phyloP scores from a whole-genome alignment of 2,888 invertebrate genomes.

The Uloborus plumipes region DNA sequence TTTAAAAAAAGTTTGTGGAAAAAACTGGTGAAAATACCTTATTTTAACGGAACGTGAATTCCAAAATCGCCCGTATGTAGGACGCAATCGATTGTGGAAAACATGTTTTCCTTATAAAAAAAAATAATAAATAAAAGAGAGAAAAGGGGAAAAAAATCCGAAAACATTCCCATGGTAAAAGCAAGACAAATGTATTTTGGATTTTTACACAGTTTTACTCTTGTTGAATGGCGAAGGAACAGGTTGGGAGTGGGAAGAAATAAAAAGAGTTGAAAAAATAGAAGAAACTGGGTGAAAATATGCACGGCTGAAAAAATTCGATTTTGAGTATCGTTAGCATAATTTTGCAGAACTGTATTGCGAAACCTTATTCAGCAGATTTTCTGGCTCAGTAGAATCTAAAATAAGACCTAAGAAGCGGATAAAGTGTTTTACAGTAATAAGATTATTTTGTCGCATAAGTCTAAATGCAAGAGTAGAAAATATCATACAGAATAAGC shows the following conservation, averaged over 20 bases:
- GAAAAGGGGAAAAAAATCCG: slow-evolving; percentile 27
- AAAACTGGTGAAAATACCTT: slow-evolving; percentile 20
- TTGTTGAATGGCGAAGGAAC: no score
- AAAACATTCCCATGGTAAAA: background rate
- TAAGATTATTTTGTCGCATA: no score
- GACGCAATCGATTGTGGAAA: slow-evolving; percentile 1
- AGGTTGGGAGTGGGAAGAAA: slow-evolving; percentile 13
- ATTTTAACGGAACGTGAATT: slow-evolving; percentile 30
- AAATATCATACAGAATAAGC: no score
- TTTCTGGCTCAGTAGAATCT: no score
- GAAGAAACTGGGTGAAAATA: slow-evolving; percentile 6
- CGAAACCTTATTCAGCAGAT: no score
- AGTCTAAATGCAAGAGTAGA: no score
- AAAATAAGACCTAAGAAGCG: no score
- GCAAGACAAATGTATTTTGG: slow-evolving; percentile 20
- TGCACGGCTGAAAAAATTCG: slow-evolving; percentile 16
- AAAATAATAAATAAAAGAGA: background rate
- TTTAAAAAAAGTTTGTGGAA: slow-evolving; percentile 13
- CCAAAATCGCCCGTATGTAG: slow-evolving; percentile 14
- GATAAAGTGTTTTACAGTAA: no score
- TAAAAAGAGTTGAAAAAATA: slow-evolving; percentile 18
- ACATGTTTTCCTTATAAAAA: no score
- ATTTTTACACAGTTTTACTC: slow-evolving; percentile 22
- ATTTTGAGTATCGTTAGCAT: slow-evolving; percentile 13
- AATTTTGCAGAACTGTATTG: background rate